These are phyloP conservation scores for Anhinga rufa DNA, from an alignment of 2,113 vertebrate species.

Conservation along the genomic window DNA sequence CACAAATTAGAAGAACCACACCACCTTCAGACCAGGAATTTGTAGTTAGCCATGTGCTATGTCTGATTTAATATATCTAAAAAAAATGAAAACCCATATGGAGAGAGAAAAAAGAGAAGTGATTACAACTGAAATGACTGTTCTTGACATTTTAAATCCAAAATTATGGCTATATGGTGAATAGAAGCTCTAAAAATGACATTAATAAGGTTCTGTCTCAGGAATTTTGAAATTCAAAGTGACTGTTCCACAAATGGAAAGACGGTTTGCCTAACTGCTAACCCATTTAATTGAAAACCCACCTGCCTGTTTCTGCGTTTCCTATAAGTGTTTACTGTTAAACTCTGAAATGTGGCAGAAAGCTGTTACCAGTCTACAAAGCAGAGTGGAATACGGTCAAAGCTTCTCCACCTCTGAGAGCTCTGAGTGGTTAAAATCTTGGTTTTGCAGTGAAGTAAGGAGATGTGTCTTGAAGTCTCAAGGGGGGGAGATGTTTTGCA, in stretches of 20 bases:
- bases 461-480: not conserved
- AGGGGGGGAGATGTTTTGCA: not conserved
- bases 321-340: not conserved
- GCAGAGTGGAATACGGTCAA: not conserved
- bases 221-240: not conserved
- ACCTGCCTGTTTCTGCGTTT: not conserved
- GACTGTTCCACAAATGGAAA: not conserved
- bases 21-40: not conserved
- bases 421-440: not conserved
- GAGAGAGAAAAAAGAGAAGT: not conserved
- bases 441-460: not conserved
- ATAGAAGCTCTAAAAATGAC: not conserved
- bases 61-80: not conserved
- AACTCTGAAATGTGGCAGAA: not conserved
- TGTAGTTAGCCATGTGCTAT: not conserved
- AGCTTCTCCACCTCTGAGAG: not conserved
- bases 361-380: not conserved
- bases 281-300: conserved; percentile 8
- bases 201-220: not conserved
- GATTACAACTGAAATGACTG: not conserved
- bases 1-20: not conserved
- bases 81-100: not conserved
- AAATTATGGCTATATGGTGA: not conserved
- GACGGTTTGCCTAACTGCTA: not conserved
- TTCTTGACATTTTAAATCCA: not conserved